Base-by-base conservation (phyloP, 2,888 invertebrate genomes). In the Mimas tiliae region DNA sequence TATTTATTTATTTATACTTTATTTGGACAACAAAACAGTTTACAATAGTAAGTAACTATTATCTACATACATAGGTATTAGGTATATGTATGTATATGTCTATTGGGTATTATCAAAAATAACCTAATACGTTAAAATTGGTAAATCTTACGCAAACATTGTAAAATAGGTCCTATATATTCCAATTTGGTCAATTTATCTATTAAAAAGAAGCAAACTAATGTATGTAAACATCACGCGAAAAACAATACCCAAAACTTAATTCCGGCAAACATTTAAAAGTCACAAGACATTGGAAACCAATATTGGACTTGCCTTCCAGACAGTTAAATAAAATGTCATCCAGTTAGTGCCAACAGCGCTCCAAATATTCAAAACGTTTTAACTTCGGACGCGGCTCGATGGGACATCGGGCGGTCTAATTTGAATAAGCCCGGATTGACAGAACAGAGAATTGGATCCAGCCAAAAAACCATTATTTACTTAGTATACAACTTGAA, bases 341-440 rank as follows among this genome's bases (percentile, higher is more conserved):
- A 42, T 58, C 58, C 58, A 58, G 58, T 58, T 58, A 58, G 58
- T 38, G 58, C 58, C 58, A 38, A 50, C 50, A 50, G 19, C 19
- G 42, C 42, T 58, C 42, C 58, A 19, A 19, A 58, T 58, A 58
- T 58, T 42, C 58, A 58, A 58, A 58, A 58, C 58, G 42, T 58
- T 58, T 58, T 58, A 58, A 58, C 58, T 42, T 58, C 42, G 34
- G 55, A 33, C 33, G 55, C 58, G 58, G 38, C 65, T 65, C 65
- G 58, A 65, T 58, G 65, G 65, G 58, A 19, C 65, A 65, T 65
- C 58, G 58, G 19, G 55, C 58, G 19, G 55, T 55, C 65, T 65
- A 65, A 65, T 65, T 65, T 65, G 65, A 65, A 65, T 65, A 65
- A 65, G 65, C 65, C 65, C 65, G 48, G 65, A 65, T 65, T 65